phyloP scores from a whole-genome alignment of 2,888 invertebrate genomes.

The Drosophila kambysellisi region DNA sequence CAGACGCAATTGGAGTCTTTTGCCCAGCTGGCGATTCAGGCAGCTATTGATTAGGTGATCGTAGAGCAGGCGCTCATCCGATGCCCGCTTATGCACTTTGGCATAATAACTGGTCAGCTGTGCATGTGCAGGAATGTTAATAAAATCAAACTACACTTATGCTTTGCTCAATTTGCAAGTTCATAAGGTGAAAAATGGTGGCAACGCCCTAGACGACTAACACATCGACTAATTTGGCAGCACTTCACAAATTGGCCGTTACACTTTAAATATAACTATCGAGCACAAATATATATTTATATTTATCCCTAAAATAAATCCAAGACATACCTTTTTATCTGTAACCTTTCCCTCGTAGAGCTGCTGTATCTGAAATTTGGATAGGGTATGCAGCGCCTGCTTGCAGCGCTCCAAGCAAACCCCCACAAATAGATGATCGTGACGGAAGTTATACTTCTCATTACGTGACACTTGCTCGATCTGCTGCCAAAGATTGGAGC shows the following conservation, averaged over 20 bases:
- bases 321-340: conserved; percentile 58
- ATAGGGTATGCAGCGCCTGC: conserved; percentile 34
- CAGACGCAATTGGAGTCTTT: conserved; percentile 61
- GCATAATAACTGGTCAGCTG: conserved; percentile 71
- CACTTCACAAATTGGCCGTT: background rate
- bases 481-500: conserved; percentile 74
- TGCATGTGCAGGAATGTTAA: background rate
- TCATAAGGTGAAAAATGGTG: background rate
- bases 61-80: conserved; percentile 66
- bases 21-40: conserved; percentile 64
- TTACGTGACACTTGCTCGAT: conserved; percentile 70
- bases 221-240: background rate
- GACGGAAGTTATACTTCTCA: conserved; percentile 70
- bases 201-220: background rate
- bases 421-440: conserved; percentile 79
- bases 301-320: background rate
- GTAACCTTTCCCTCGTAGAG: conserved; percentile 44
- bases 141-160: background rate
- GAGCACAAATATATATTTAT: background rate
- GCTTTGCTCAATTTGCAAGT: background rate
- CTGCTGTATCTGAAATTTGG: conserved; percentile 46
- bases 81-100: conserved; percentile 65
- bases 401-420: conserved; percentile 79
- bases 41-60: conserved; percentile 75
- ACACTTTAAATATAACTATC: background rate